phyloP scores from a whole-genome alignment of 1,140 invertebrate genomes.

The Zaprionus lachaisei region DNA sequence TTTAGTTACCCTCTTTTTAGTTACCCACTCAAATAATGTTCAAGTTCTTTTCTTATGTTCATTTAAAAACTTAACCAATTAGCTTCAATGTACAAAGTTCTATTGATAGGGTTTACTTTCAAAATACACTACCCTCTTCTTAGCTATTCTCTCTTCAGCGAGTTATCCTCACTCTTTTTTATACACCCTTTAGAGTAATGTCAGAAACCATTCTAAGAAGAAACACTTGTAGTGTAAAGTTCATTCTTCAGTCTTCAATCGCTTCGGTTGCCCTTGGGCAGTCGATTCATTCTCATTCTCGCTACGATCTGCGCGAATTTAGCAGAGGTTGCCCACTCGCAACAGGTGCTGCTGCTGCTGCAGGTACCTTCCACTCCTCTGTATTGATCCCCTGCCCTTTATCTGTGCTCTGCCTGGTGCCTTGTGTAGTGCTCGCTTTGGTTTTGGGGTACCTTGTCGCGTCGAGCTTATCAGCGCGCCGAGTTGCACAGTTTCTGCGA shows the following conservation, averaged over 20 bases:
- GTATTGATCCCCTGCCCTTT: not conserved
- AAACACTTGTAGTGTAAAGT: not conserved
- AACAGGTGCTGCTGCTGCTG: slow-evolving; percentile 2
- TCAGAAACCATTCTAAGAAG: not conserved
- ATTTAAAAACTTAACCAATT: no score
- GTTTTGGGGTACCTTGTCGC: slow-evolving; percentile 28
- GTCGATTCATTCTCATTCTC: not conserved
- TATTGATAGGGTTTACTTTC: no score
- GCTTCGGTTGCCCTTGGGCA: not conserved
- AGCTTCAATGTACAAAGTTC: no score
- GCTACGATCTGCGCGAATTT: not conserved
- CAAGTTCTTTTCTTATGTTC: no score
- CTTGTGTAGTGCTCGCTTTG: slow-evolving; percentile 23
- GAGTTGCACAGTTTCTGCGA: slow-evolving; percentile 68
- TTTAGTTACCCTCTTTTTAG: no score
- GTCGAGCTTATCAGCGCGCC: slow-evolving; percentile 52
- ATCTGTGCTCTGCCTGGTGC: not conserved
- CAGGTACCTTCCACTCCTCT: not conserved
- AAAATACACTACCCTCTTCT: no score
- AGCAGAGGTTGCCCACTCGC: not conserved
- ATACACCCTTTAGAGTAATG: not conserved
- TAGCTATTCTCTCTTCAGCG: no score
- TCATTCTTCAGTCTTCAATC: not conserved
- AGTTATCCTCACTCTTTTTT: not conserved
- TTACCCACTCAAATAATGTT: no score